Conservation (phyloP, 2,797 vertebrate species). For the Otus scops region DNA sequence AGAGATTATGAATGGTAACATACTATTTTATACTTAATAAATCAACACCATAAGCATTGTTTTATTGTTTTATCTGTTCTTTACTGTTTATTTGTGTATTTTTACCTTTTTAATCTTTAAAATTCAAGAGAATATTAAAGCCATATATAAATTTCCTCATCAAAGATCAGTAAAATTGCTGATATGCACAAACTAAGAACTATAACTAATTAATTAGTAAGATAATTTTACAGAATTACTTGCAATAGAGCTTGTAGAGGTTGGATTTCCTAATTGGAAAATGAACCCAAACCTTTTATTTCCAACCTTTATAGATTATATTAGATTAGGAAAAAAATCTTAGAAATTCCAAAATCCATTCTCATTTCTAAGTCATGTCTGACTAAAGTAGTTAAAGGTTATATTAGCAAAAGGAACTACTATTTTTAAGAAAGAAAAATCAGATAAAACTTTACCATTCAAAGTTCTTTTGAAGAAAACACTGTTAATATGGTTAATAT, state of each 20-base stretch:
- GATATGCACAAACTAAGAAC: neutral
- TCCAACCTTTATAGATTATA: neutral
- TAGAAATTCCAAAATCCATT: neutral
- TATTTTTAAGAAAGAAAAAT: neutral
- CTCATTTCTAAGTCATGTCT: neutral
- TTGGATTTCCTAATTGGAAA: neutral
- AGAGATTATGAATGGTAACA: neutral
- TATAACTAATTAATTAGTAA: neutral
- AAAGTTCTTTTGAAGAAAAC: neutral
- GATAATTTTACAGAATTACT: neutral
- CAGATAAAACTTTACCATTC: neutral
- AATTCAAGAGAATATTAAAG: neutral
- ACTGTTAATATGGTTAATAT: neutral
- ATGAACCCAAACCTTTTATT: neutral
- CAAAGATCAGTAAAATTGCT: neutral
- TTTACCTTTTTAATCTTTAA: neutral
- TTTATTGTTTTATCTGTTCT: neutral
- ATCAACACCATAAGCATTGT: accelerated
- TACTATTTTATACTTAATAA: neutral
- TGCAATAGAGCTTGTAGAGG: neutral
- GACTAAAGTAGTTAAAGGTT: neutral
- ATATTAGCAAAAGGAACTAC: neutral
- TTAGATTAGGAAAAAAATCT: neutral
- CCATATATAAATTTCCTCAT: neutral
- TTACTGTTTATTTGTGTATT: neutral